phyloP scores from a whole-genome alignment of 2,888 invertebrate species.

The Drymonia ruficornis region DNA sequence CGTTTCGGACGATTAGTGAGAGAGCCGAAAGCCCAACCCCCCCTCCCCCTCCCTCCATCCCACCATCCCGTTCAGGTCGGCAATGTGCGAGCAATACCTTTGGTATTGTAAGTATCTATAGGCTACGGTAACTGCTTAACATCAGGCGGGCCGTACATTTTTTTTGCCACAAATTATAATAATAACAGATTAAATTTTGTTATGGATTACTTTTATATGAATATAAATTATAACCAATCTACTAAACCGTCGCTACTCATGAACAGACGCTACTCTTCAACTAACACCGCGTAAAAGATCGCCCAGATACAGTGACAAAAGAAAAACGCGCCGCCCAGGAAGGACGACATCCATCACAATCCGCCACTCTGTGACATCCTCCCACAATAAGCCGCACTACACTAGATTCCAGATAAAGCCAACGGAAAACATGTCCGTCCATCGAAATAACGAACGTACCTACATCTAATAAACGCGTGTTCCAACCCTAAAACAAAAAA shows the following conservation, averaged over 20 bases:
- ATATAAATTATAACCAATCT: no score
- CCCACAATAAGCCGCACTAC: constrained; percentile 28
- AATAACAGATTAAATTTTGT: no score
- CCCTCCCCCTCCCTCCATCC: no score
- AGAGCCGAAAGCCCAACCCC: no score
- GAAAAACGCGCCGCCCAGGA: background rate
- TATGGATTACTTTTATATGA: no score
- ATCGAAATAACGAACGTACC: background rate
- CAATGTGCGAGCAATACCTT: no score
- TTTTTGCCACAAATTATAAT: no score
- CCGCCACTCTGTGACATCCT: constrained; percentile 33
- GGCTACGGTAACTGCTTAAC: no score
- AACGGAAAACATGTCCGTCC: constrained; percentile 19
- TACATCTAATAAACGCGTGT: constrained; percentile 23
- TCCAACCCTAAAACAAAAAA: constrained; percentile 44
- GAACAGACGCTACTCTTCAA: background rate
- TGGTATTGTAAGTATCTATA: no score
- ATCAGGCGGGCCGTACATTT: no score
- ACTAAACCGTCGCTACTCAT: background rate
- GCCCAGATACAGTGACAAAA: constrained; percentile 2
- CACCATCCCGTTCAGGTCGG: no score
- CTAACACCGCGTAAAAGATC: background rate
- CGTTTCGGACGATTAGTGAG: no score
- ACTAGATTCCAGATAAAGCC: constrained; percentile 21
- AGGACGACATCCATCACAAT: constrained; percentile 29